Evolutionary conservation across 2,113 vertebrate species (phyloP).

Genomic region (Toxotes jaculatrix): DNA sequence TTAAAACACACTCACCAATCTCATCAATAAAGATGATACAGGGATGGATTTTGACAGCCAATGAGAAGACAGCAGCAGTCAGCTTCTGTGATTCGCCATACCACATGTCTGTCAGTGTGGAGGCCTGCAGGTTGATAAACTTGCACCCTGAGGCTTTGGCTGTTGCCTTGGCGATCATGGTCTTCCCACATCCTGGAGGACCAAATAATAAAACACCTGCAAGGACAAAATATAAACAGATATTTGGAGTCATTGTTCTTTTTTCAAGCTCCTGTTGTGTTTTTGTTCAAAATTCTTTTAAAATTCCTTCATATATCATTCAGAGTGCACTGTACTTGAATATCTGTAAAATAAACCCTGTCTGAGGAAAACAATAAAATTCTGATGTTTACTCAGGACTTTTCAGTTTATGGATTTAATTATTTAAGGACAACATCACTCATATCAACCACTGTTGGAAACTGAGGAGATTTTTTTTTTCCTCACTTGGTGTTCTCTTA

Average conservation of each 20-base stretch:
- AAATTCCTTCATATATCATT: no score
- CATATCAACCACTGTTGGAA: not conserved
- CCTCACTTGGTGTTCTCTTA: not conserved
- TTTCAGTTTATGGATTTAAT: not conserved
- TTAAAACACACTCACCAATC: conserved; percentile 80
- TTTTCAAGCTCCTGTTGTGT: not conserved
- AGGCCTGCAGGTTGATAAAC: conserved; percentile 88
- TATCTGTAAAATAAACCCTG: not conserved
- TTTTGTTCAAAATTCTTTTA: not conserved
- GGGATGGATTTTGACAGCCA: conserved; percentile 87
- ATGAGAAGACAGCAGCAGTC: conserved; percentile 86
- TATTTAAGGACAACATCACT: not conserved
- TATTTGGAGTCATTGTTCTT: not conserved
- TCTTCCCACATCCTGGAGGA: conserved; percentile 88
- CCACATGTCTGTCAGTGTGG: conserved; percentile 88
- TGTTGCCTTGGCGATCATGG: conserved; percentile 87
- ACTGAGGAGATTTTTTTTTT: not conserved
- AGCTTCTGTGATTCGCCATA: conserved; percentile 88
- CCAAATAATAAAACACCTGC: conserved; percentile 86
- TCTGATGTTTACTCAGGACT: not conserved
- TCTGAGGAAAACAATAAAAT: not conserved
- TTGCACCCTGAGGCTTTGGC: conserved; percentile 86
- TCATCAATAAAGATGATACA: conserved; percentile 89
- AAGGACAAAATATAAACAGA: conserved; percentile 8
- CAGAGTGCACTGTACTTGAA: not conserved